Percentiles rank a stretch among this genome's conserved stretches.
Conservation (phyloP, 2,888 invertebrate genomes). For the Dicyrtomina minuta region DNA sequence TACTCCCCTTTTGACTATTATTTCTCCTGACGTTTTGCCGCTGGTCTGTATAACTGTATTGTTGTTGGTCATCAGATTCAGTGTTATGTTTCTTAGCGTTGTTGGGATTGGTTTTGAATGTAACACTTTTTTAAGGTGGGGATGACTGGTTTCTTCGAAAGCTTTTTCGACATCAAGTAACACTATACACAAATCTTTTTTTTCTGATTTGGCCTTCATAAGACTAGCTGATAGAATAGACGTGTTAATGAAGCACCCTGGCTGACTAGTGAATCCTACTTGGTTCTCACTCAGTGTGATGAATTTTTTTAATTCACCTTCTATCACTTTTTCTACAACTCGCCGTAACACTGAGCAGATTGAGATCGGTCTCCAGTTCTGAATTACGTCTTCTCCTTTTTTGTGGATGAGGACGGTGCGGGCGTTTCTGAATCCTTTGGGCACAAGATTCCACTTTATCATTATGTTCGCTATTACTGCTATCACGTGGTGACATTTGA, state of each 20-base stretch:
- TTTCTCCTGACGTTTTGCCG: not conserved
- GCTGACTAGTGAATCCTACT: conserved; percentile 4
- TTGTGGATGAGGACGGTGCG: not conserved
- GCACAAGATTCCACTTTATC: not conserved
- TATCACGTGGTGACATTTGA: not conserved
- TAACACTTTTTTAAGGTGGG: not conserved
- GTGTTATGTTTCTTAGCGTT: not conserved
- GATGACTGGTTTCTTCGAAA: not conserved
- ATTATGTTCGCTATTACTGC: not conserved
- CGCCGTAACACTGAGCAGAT: not conserved
- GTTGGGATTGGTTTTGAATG: not conserved
- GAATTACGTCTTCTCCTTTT: not conserved
- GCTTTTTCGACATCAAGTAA: conserved; percentile 4
- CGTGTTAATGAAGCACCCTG: conserved; percentile 8
- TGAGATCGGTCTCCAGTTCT: not conserved
- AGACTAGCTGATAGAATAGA: not conserved
- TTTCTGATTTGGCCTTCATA: conserved; percentile 2
- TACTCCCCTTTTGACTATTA: conserved; percentile 12
- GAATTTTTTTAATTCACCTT: not conserved
- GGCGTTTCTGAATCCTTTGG: not conserved
- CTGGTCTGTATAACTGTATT: not conserved
- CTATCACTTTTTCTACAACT: conserved; percentile 1
- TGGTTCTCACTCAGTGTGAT: conserved; percentile 5
- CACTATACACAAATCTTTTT: not conserved
- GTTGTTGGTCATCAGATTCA: not conserved